These are phyloP conservation scores for Rutilus rutilus DNA, from an alignment of 2,113 vertebrate species.

Conservation along the genomic window DNA sequence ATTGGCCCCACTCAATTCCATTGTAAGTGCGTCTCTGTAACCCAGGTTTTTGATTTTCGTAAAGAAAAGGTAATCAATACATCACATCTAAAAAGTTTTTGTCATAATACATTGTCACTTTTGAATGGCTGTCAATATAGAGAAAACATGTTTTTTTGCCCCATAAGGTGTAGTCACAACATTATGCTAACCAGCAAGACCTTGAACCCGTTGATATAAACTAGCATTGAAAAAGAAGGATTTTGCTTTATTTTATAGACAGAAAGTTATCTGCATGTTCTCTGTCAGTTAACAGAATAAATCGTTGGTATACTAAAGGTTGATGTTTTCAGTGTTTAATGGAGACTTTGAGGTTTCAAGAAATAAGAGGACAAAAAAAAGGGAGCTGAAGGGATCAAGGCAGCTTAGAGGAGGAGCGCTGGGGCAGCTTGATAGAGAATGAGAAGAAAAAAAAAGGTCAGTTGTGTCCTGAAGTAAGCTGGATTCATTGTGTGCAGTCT, in stretches of 20 bases:
- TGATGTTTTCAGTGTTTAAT: slow-evolving; percentile 18
- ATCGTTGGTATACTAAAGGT: neutral
- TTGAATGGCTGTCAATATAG: neutral
- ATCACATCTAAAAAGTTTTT: neutral
- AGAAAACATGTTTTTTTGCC: neutral
- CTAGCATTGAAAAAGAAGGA: neutral
- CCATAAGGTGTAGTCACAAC: neutral
- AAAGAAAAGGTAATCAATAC: neutral
- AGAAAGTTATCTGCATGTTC: neutral
- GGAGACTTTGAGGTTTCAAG: slow-evolving; percentile 9
- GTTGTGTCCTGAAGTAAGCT: slow-evolving; percentile 68
- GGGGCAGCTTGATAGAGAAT: slow-evolving; percentile 64
- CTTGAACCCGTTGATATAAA: neutral
- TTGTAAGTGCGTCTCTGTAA: neutral
- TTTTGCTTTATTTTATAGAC: neutral
- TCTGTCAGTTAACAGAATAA: neutral
- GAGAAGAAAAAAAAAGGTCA: slow-evolving; percentile 68
- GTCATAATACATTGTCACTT: neutral
- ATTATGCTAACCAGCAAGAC: neutral
- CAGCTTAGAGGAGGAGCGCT: slow-evolving; percentile 33
- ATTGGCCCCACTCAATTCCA: neutral
- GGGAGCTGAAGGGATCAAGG: neutral
- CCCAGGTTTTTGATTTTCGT: neutral
- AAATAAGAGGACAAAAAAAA: slow-evolving; percentile 21
- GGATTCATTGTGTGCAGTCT: slow-evolving; percentile 69